Evolutionary conservation across 1,140 invertebrate genomes (phyloP), one percentile per base, ranked within the genome.

Genomic region (Pogonus chalceus): DNA sequence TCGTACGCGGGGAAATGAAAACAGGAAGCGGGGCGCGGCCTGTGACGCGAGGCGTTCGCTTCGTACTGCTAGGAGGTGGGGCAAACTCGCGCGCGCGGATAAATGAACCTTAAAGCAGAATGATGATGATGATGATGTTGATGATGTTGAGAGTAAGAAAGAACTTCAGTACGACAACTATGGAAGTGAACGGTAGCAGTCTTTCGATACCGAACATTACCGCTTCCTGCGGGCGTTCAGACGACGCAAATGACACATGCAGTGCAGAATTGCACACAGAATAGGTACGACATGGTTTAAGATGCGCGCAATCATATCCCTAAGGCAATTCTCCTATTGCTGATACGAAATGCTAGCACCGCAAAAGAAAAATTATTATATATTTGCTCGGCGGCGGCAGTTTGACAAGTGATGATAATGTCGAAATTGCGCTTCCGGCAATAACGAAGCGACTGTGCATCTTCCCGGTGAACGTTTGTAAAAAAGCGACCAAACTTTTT

Each of bases 1-100:
- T 60, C 64, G 62, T 64, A 61, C 57, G 58, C 52, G 31, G 61
- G 65, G 66, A 66, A 67, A 69, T 66, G 67, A 65, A 64, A 69
- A 66, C 62, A 62, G 65, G 65, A 68, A 68, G 58, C 56, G 56
- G 57, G 56, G 61, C 9, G 39, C 47, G 10, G 47, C 58, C 58
- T 56, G 59, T 59, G 55, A 51, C 53, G 54, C 37, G 55, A 31
- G 14, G 22, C n/a, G n/a, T n/a, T n/a, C n/a, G n/a, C 50, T 18
- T 9, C 4, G 37, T 4, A 16, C 46, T 49, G 49, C 54, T 52
- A 35, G 54, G 54, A 53, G 54, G 35, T n/a, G 46, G 31, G 14
- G 23, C n/a, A 20, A 37, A 9, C n/a, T 23, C 3, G 23, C 43
- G 37, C n/a, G 22, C 7, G 18, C 37, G 37, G 21, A 49, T 49